Evolutionary conservation across 2,888 invertebrate species (phyloP), one percentile per base, ranked within the genome.

Genomic region (Nephrocerus scutellatus): DNA sequence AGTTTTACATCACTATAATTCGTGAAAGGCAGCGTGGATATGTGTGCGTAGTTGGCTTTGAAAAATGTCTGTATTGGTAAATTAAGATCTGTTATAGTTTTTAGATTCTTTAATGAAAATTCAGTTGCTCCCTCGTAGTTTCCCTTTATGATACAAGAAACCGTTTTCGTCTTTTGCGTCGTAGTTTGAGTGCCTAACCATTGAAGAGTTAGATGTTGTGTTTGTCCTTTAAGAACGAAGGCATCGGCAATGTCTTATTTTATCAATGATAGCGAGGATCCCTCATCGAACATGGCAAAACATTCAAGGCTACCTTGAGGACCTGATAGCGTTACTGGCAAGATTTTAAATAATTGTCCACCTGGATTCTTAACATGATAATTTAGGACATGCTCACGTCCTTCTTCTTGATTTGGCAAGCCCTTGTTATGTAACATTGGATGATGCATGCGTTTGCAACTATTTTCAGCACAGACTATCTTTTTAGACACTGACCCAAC

Each of bases 181-280:
- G 33, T 26, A 5, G 22, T 21, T 13, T 40, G 44, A 8, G 44
- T 35, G 10, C 40, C 36, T 32, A 43, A 47, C 45, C 48, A 52
- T 28, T 47, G 44, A 5, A 48, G 26, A 3, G 39, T 48, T 10
- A 50, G 36, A 5, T 30, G n/a, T 1, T 29, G 31, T 7, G 18
- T 20, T 14, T 45, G 42, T 2, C 49, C 48, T 18, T 32, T 40
- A 3, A 48, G 22, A 21, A 46, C 47, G 21, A 46, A 14, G 5
- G 35, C 13, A 9, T 18, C 24, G 8, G 44, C 43, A 2, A 44
- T 8, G 6, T 23, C 12, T 8, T 39, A 39, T 6, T 48, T 44
- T 15, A 50, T 20, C 3, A 48, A 34, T 1, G 46, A 44, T 2
- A 46, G 34, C 5, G 46, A 48, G 10, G 47, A 48, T 5, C 43